Conservation (phyloP, 2,797 vertebrate species). For the Gadopsis bispinosus region DNA sequence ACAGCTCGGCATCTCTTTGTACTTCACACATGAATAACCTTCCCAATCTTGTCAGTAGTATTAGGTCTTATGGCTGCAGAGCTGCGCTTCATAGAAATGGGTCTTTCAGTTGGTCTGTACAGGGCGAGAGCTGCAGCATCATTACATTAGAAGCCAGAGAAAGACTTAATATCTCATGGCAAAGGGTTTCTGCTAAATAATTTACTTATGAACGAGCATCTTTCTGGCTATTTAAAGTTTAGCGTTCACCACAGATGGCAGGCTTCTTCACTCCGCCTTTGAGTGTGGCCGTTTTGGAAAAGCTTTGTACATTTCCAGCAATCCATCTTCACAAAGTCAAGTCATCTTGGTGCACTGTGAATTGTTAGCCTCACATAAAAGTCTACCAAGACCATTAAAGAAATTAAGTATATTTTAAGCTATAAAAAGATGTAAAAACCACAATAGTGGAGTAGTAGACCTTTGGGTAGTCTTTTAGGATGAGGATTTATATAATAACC, state of each 20-base stretch:
- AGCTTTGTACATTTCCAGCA: neutral
- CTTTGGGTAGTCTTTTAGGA: neutral
- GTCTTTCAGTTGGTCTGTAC: neutral
- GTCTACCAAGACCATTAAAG: neutral
- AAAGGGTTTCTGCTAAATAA: constrained; percentile 14
- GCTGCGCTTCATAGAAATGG: constrained; percentile 2
- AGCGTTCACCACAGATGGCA: neutral
- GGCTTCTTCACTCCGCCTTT: neutral
- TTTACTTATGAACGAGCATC: neutral
- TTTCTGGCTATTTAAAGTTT: constrained; percentile 15
- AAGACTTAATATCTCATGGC: neutral
- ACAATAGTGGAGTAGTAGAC: neutral
- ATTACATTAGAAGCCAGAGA: constrained; percentile 3
- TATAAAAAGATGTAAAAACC: neutral
- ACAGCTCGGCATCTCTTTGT: constrained; percentile 66
- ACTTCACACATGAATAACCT: constrained; percentile 66
- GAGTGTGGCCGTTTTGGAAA: neutral
- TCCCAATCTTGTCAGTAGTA: constrained; percentile 53
- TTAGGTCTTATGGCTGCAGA: constrained; percentile 42
- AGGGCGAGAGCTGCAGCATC: neutral
- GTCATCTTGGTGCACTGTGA: neutral
- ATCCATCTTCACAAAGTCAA: neutral
- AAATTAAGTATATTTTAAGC: neutral
- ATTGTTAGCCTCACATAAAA: neutral
- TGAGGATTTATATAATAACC: neutral